Evolutionary conservation across 2,797 vertebrate genomes (phyloP), one percentile per base, ranked within the genome.

Genomic region (Graptemys geographica): DNA sequence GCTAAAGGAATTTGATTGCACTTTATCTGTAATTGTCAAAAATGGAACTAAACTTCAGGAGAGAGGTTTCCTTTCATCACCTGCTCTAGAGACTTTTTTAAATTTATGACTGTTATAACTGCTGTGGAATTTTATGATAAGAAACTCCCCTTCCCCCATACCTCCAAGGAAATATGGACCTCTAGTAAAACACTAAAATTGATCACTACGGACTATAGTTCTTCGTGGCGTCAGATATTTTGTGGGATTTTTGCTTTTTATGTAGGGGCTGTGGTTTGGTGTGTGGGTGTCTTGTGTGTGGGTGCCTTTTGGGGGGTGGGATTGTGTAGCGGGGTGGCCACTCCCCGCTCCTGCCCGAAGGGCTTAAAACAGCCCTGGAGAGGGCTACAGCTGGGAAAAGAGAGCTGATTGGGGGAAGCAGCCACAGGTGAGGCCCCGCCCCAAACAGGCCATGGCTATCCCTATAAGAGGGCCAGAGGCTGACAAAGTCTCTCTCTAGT

Each of bases 161-260:
- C 86, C 84, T 55, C 92, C 95, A 84, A 96, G 84, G 94, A 96
- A 90, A 97, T 96, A 79, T 89, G 97, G 92, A 69, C 13, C 86
- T 92, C 96, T 96, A 96, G 86, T 95, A 96, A 96, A 96, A 44
- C 89, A 94, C 90, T 97, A 86, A 92, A 97, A 91, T 90, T 94
- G 87, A 83, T 95, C 47, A 90, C 97, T 98, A 95, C 65, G 28
- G 87, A 81, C 83, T 57, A 57, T 92, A 89, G 94, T 97, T 97
- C 85, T 95, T 92, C 83, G 89, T 72, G 83, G 52, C 90, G 96
- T 96, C 89, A 96, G 96, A 90, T 25, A n/a, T 91, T 21, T 94
- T 96, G 96, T 81, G 74, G 78, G 31, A 5, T 52, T 95, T 96
- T 88, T 92, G 56, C 55, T 95, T 93, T 89, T 94, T 92, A 81